Base-by-base conservation (phyloP, 1,140 invertebrate species). In the Littorina saxatilis region DNA sequence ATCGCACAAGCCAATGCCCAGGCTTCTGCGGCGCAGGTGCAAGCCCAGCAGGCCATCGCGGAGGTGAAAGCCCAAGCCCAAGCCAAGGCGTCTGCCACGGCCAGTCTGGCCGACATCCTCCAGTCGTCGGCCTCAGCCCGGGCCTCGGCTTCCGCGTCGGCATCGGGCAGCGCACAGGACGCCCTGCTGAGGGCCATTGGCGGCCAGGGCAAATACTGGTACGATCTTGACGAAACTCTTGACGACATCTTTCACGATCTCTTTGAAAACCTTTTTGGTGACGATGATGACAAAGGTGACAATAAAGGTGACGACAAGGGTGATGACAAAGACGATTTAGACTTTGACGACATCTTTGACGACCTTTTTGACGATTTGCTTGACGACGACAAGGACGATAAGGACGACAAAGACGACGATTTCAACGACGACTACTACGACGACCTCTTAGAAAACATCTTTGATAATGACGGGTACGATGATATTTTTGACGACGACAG, bases 401-500 rank as follows among this genome's bases (percentile, higher is more conserved):
- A 58, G 23, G 40, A 27, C n/a, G 47, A 55, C 15, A 39, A 27
- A 50, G 15, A 37, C 29, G n/a, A n/a, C n/a, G 55, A 39, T 58
- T 55, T 35, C 20, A 58, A 76, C 2, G 73, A 55, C 27, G 74
- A 76, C 37, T 55, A 58, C 27, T 76, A 76, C 13, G 74, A 76
- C 50, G 74, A 58, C 1, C 47, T 76, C 17, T 50, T 76, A 17
- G 3, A 58, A 39, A 50, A 76, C 55, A 58, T 76, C 13, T 50
- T 76, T 4, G 74, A 76, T 58, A 55, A 76, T 35, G 74, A 76
- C 29, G 74, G 50, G 9, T 76, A 58, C 37, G 50, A 58, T 1
- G 74, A 76, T 23, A 29, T 76, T 9, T 76, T 76, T 58, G 74
- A 76, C 74, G 58, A 76, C 52, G 74, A 55, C 55, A 76, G 37